These are phyloP conservation scores for Tenthredo notha DNA, from an alignment of 2,888 invertebrate genomes.

Conservation along the genomic window DNA sequence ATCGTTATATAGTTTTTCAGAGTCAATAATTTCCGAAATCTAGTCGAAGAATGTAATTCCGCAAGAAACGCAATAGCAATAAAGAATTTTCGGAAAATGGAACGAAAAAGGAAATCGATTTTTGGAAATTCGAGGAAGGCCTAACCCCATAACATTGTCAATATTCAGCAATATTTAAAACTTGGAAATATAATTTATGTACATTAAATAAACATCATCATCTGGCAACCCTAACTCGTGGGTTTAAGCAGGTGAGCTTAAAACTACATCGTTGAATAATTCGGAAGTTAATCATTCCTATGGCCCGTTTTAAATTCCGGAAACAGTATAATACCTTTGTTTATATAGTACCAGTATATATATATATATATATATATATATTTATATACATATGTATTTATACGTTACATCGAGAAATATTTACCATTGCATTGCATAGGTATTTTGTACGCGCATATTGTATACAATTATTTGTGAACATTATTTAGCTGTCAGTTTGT, in stretches of 20 bases:
- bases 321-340: background rate
- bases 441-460: background rate
- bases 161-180: background rate
- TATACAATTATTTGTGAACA: conserved; percentile 10
- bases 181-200: background rate
- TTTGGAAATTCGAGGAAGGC: no score
- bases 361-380: background rate
- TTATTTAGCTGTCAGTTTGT: conserved; percentile 1
- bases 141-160: background rate
- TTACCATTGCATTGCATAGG: background rate
- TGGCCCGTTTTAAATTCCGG: background rate
- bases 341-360: background rate
- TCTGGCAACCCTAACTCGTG: background rate
- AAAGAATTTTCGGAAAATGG: no score
- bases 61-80: no score
- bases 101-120: no score
- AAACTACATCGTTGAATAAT: conserved; percentile 14
- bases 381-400: background rate
- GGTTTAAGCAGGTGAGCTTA: background rate
- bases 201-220: conserved; percentile 2
- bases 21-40: no score
- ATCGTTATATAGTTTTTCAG: no score
- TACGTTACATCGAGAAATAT: background rate
- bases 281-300: background rate
- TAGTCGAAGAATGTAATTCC: no score